Evolutionary conservation across 2,113 vertebrate species (phyloP), one percentile per base, ranked within the genome.

Genomic region (Ibidorhyncha struthersii): DNA sequence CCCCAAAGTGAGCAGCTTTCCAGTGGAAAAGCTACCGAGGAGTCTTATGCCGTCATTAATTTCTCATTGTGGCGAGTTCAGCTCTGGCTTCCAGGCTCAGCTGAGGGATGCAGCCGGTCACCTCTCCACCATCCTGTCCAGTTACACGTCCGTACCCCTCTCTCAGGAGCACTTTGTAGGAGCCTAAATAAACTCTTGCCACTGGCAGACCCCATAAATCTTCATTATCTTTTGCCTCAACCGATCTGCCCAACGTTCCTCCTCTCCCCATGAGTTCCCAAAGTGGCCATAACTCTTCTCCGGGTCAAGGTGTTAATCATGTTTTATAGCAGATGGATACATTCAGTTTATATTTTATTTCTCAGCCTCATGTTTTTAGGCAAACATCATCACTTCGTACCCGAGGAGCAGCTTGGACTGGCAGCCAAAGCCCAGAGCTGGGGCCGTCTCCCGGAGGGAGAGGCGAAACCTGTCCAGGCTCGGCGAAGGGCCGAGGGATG

Each of bases 141-240:
- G 65, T 47, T 76, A n/a, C 19, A 36, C 3, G 3, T 43, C 66
- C 50, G 2, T 23, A 6, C 53, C 30, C 62, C 66, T 85, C 81
- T 71, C 95, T 43, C 88, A 59, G 83, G 88, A 86, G 77, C 90
- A 10, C 78, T 94, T 88, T 81, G 55, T n/a, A 45, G 76, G 76
- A 72, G 29, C 72, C 77, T 82, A 88, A 82, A 90, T 73, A 91
- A 95, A 77, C 92, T 63, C 79, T 17, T 80, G 50, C 62, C 82
- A 83, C 81, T 14, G 2, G 11, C 66, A 89, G 56, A 81, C 73
- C 86, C 79, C 93, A 89, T 93, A 89, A 89, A 93, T 97, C 93
- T 86, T 94, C 77, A 41, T 93, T 97, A 92, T 29, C 12, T 1
- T 76, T 74, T 61, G 23, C 65, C 84, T 88, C 65, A 19, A 36